A percentile compares a stretch with the other conserved stretches of the same genome.
phyloP scores from a whole-genome alignment of 2,113 vertebrate species.

The Bambusicola thoracicus region DNA sequence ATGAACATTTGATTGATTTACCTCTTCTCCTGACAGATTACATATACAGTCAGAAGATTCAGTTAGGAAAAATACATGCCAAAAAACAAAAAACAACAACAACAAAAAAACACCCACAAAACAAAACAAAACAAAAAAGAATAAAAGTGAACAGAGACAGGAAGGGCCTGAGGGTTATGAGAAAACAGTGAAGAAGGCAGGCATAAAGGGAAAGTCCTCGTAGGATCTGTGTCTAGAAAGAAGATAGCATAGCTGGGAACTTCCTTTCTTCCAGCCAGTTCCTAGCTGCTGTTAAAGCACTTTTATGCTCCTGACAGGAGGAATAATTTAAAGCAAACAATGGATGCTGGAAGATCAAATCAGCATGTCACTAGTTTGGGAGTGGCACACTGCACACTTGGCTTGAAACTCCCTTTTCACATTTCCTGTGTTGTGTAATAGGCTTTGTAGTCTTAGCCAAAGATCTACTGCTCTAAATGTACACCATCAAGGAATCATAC shows the following conservation, averaged over 20 bases:
- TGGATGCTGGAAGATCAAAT: slow-evolving; percentile 51
- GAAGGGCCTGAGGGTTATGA: neutral
- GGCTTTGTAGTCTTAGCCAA: slow-evolving; percentile 48
- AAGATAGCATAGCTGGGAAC: neutral
- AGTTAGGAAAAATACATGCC: neutral
- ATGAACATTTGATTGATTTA: neutral
- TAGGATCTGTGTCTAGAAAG: neutral
- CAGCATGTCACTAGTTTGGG: slow-evolving; percentile 45
- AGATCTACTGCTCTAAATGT: slow-evolving; percentile 19
- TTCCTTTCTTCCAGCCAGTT: neutral
- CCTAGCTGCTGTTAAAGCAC: slow-evolving; percentile 38
- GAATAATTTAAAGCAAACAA: slow-evolving; percentile 50
- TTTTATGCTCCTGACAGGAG: slow-evolving; percentile 26
- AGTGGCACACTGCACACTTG: slow-evolving; percentile 44
- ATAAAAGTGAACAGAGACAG: neutral
- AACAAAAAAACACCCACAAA: too few species aligned
- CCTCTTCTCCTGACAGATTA: neutral
- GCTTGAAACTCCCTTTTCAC: slow-evolving; percentile 55
- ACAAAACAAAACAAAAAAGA: too few species aligned
- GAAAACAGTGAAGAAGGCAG: neutral
- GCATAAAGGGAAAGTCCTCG: rapidly evolving
- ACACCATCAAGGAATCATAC: slow-evolving; percentile 5
- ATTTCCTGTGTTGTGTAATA: slow-evolving; percentile 53
- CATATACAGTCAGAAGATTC: neutral
- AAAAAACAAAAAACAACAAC: too few species aligned